Evolutionary conservation across 2,113 vertebrate genomes (phyloP), one percentile per base, ranked within the genome.

Genomic region (Albula goreensis): DNA sequence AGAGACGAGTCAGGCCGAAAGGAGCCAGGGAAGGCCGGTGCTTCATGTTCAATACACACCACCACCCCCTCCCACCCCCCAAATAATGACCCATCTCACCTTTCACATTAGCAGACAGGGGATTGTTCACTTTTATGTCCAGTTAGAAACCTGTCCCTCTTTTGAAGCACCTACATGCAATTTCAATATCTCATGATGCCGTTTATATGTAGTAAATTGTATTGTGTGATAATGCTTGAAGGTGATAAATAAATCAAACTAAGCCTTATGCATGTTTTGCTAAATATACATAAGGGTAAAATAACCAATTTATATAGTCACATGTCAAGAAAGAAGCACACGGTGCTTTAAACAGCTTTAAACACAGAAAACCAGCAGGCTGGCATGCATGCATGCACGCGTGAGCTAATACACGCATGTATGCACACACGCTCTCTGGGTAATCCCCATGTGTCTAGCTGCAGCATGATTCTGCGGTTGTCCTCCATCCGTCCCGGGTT

Each of bases 1-100:
- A 2, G 25, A 19, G 74, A 78, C 66, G 51, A n/a, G 6, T 3
- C 25, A 41, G 56, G 48, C 78, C 60, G 66, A 51, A 12, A 84
- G 50, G 63, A 84, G 48, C 66, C 8, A 22, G 7, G 57, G 48
- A 41, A 50, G 52, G 53, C 25, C 1, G 25, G 4, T 19, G 6
- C 17, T 56, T 81, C 85, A 80, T 17, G 57, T 70, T 17, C 85
- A 53, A 81, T 86, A 25, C 8, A 48, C 80, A 49, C 57, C 56
- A 81, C 48, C n/a, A 6, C n/a, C 70, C 70, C n/a, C n/a, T n/a
- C 4, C 70, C n/a, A 19, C 25, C 70, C 25, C 48, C 48, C 60
- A 12, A 19, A 85, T 41, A 80, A 81, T 86, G 78, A 86, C 85
- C 85, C 78, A 41, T 51, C 53, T 81, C 22, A 63, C 85, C 85